Evolutionary conservation across 1,140 invertebrate species (phyloP), one percentile per base, ranked within the genome.

Genomic region (Muscidifurax raptorellus): DNA sequence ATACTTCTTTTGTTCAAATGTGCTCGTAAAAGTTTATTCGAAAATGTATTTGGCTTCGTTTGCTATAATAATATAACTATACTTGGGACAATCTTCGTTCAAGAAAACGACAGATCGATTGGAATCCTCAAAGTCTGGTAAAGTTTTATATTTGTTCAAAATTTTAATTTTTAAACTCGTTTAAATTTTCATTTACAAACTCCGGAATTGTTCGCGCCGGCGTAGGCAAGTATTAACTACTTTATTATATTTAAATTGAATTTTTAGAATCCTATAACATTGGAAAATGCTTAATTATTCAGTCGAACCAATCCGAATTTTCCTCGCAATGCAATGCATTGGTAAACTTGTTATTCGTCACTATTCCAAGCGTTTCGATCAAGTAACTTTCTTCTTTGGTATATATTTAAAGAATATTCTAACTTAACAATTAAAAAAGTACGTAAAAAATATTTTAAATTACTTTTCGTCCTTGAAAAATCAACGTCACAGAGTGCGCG

Each of bases 41-140:
- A 59, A 30, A 77, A 83, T 27, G 64, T 76, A 10, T 82, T 80
- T 80, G 52, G 28, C 28, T 66, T 64, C 69, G 10, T 74, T 74
- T 10, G 22, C 6, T 82, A 59, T 82, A n/a, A 69, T 2, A 71
- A 82, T 25, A 76, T 52, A 75, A 82, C 28, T 59, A 72, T 52
- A n/a, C 12, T 47, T 9, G 28, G 30, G 32, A 40, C 32, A 44
- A 69, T 69, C 32, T 30, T 74, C 71, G 32, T 44, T 47, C 10
- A 69, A 69, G 28, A 69, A 59, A 80, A 44, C 36, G 64, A 44
- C 18, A 40, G 18, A 44, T 67, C 25, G n/a, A 27, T 32, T 44
- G 47, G 72, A 80, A 80, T 44, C 71, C 1, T 72, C 9, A 81
- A 81, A 59, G 40, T 59, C 18, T 59, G 22, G 18, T 74, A 74